A percentile compares a stretch with the other conserved stretches of the same genome.
phyloP scores from a whole-genome alignment of 2,888 invertebrate genomes.

The Noctua fimbriata region DNA sequence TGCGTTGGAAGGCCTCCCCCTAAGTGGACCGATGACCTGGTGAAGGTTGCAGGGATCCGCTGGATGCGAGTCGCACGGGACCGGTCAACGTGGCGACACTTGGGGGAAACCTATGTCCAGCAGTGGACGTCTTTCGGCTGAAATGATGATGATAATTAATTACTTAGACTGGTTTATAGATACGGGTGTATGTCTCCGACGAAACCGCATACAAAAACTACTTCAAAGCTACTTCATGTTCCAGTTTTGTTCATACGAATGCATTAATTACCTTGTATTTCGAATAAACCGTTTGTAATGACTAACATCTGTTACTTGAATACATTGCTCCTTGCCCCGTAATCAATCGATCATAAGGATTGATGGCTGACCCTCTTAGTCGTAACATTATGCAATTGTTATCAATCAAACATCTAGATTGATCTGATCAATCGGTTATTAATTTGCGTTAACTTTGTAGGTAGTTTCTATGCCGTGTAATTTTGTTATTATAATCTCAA shows the following conservation, averaged over 20 bases:
- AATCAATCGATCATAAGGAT: constrained; percentile 57
- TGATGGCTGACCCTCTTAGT: constrained; percentile 57
- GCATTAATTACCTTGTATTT: constrained; percentile 13
- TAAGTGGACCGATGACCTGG: too few relatives aligned
- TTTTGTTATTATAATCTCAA: not conserved
- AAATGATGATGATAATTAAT: too few relatives aligned
- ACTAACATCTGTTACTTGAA: constrained; percentile 47
- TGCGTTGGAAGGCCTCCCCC: too few relatives aligned
- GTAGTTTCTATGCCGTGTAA: not conserved
- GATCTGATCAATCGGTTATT: constrained; percentile 45
- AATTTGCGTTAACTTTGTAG: constrained; percentile 11
- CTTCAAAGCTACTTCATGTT: too few relatives aligned
- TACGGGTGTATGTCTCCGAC: too few relatives aligned
- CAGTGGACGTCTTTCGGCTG: too few relatives aligned
- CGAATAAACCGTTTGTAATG: constrained; percentile 25
- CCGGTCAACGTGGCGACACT: too few relatives aligned
- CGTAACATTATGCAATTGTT: constrained; percentile 40
- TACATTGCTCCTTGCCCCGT: constrained; percentile 29
- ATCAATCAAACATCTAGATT: constrained; percentile 49
- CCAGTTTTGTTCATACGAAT: not conserved
- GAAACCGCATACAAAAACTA: too few relatives aligned
- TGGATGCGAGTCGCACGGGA: too few relatives aligned
- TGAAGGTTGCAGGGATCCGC: too few relatives aligned
- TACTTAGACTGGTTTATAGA: too few relatives aligned
- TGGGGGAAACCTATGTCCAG: too few relatives aligned